Base-by-base conservation (phyloP, 2,113 vertebrate species). In the Lycaon pictus region DNA sequence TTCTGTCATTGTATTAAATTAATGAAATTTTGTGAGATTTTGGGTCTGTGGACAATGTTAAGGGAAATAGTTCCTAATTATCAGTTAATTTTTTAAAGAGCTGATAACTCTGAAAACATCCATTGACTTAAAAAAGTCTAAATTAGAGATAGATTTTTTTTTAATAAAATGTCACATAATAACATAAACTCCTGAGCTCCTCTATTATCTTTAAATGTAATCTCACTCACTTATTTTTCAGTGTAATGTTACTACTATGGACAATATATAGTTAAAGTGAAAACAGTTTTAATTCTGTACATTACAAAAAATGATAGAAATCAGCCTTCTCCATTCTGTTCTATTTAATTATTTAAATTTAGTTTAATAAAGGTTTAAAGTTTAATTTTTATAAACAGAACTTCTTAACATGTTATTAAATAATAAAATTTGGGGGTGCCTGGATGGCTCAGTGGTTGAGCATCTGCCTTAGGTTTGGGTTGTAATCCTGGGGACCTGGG, bases 291-390 rank as follows among this genome's bases (percentile, higher is more conserved):
- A 90, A 72, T 88, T 89, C 2, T 74, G 13, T 7, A 65, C 5
- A 55, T 27, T 11, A 60, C 69, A 37, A 94, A 88, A 94, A 62
- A n/a, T 72, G 11, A 15, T 81, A 65, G 55, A 82, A 16, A 65
- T 53, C 19, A 74, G 35, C 7, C 65, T 72, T 56, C 48, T 58
- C 56, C n/a, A 43, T 83, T 63, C 17, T 83, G 23, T 51, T 51
- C 29, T 67, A 67, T 37, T 88, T 96, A 11, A 77, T 89, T 82
- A 83, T 83, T 82, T 93, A 93, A 84, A 53, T 67, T 77, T 83
- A 67, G 23, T 67, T 83, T 74, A 16, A 29, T 55, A 37, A 17
- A 67, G 9, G 25, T 35, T 87, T 96, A 62, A 58, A 74, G 7
- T 76, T 48, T 82, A 51, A 48, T 29, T 91, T 95, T 79, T 60